Conservation (phyloP, 2,113 vertebrate species). For the Hippocampus mohnikei region DNA sequence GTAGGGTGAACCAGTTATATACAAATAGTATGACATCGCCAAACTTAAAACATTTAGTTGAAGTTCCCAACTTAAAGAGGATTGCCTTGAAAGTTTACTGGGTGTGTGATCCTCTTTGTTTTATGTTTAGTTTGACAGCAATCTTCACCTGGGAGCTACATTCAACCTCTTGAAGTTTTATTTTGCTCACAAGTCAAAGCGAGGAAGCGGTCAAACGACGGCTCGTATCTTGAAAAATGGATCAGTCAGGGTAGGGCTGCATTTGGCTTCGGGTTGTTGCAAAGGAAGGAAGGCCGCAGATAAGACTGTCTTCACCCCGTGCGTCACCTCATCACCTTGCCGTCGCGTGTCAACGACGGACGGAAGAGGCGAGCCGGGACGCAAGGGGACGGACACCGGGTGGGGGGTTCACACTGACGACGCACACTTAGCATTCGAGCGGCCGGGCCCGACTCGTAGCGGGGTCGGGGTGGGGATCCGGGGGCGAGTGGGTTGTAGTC, state of each 20-base stretch:
- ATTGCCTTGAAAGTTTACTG: too few species aligned
- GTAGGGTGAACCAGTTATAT: too few species aligned
- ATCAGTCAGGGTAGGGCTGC: background rate
- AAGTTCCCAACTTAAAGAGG: too few species aligned
- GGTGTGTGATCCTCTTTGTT: background rate
- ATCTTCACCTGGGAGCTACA: background rate
- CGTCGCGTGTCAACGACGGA: constrained; percentile 60
- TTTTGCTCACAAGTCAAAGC: too few species aligned
- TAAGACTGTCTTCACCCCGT: constrained; percentile 51
- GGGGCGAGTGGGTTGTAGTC: constrained; percentile 11
- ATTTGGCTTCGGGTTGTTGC: background rate
- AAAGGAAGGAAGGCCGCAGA: constrained; percentile 18
- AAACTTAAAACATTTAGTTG: too few species aligned
- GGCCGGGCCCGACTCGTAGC: constrained; percentile 51
- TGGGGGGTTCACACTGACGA: constrained; percentile 23
- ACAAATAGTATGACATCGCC: too few species aligned
- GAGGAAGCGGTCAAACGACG: too few species aligned
- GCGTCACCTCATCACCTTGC: constrained; percentile 70
- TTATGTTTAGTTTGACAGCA: background rate
- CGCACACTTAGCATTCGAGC: constrained; percentile 50
- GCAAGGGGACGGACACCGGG: constrained; percentile 49
- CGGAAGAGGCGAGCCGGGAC: constrained; percentile 51
- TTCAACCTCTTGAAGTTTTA: too few species aligned
- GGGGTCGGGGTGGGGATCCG: background rate
- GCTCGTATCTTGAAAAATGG: background rate